phyloP scores from a whole-genome alignment of 2,888 invertebrate genomes.

The Sympetrum striolatum region DNA sequence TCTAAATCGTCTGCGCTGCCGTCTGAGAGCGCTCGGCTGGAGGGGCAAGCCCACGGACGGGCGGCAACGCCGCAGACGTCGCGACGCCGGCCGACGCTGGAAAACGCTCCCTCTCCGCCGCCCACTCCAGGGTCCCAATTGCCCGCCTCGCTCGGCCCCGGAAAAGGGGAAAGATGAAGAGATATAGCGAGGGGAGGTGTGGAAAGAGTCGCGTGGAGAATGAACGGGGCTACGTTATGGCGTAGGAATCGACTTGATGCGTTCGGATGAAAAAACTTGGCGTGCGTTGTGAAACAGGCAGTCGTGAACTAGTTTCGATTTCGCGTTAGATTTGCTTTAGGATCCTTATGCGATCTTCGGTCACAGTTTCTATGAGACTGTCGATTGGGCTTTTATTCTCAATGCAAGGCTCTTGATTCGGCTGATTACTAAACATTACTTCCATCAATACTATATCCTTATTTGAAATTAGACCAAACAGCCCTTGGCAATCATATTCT shows the following conservation, averaged over 20 bases:
- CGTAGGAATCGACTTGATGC: not conserved
- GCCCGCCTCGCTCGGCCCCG: not conserved
- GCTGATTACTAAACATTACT: no score
- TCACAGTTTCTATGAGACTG: no score
- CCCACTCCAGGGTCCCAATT: not conserved
- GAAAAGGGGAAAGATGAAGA: not conserved
- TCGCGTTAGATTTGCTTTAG: no score
- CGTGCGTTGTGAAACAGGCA: no score
- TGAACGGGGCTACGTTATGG: not conserved
- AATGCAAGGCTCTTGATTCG: no score
- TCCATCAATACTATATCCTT: no score
- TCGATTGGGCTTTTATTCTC: no score
- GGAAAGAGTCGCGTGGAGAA: not conserved
- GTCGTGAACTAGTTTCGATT: no score
- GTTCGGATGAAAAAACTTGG: no score
- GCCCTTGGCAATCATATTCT: no score
- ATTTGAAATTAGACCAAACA: no score
- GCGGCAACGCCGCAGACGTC: slow-evolving; percentile 35
- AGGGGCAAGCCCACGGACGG: not conserved
- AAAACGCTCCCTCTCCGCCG: not conserved
- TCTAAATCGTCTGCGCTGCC: not conserved
- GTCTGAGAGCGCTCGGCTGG: not conserved
- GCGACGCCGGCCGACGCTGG: slow-evolving; percentile 29
- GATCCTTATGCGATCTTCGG: no score
- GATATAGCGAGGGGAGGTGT: not conserved